Conservation (phyloP, 92 coral and sea anemone species). For the Zoanthus gigantus region DNA sequence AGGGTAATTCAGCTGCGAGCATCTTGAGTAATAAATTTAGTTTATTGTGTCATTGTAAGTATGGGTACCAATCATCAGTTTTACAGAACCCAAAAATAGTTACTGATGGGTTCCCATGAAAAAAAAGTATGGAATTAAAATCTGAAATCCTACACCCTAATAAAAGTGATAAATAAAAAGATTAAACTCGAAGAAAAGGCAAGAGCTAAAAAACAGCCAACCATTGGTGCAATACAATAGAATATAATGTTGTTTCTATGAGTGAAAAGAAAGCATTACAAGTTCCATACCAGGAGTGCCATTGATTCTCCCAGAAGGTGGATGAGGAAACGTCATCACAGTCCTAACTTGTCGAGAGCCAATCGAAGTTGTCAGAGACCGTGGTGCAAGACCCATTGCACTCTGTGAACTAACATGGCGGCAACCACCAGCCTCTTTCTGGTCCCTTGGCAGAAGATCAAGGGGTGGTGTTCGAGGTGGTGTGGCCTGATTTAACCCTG, state of each 20-base stretch:
- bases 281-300: neutral
- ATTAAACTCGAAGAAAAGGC: too few species aligned
- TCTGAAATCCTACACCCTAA: too few species aligned
- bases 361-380: neutral
- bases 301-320: slow-evolving; percentile 2
- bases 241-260: neutral
- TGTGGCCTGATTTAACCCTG: slow-evolving; percentile 60
- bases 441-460: slow-evolving; percentile 38
- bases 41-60: too few species aligned
- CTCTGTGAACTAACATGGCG: slow-evolving; percentile 48
- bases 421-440: slow-evolving; percentile 20
- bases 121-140: too few species aligned
- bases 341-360: slow-evolving; percentile 20
- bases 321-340: slow-evolving; percentile 3
- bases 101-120: too few species aligned
- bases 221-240: too few species aligned
- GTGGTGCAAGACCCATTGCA: slow-evolving; percentile 35
- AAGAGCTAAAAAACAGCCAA: too few species aligned
- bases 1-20: too few species aligned
- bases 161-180: too few species aligned
- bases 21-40: too few species aligned
- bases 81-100: too few species aligned
- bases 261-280: neutral
- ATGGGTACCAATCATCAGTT: too few species aligned
- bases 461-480: slow-evolving; percentile 79